Conservation (phyloP, 1,140 invertebrate species). For the Colletes gigas region DNA sequence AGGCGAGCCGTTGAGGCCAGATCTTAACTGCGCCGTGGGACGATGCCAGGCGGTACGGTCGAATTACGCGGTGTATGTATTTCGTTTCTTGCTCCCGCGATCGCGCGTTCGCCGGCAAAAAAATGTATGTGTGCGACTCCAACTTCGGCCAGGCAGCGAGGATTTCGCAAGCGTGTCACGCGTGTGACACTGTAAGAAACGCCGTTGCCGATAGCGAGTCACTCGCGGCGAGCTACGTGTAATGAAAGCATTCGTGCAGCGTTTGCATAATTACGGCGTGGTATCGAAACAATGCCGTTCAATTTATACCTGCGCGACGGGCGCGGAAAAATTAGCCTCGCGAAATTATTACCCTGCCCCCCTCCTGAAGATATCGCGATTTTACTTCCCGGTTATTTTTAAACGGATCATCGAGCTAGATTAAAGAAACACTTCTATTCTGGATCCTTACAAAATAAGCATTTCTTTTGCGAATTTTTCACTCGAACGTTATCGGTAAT, state of each 20-base stretch:
- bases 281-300: background rate
- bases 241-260: conserved; percentile 7
- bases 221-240: background rate
- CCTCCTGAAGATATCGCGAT: background rate
- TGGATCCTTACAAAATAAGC: too few relatives aligned
- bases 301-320: background rate
- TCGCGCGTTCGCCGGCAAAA: conserved; percentile 32
- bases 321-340: background rate
- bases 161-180: conserved; percentile 36
- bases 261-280: conserved; percentile 1
- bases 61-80: conserved; percentile 46
- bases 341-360: background rate
- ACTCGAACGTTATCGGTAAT: too few relatives aligned
- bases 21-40: conserved; percentile 42
- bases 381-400: background rate
- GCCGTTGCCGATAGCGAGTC: conserved; percentile 4
- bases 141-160: background rate
- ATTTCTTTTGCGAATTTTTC: too few relatives aligned
- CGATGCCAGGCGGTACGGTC: conserved; percentile 11
- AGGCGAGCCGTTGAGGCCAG: conserved; percentile 32
- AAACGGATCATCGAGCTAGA: too few relatives aligned
- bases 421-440: too few relatives aligned
- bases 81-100: conserved; percentile 34
- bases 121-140: conserved; percentile 4
- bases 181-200: conserved; percentile 8